Evolutionary conservation across 2,797 vertebrate genomes (phyloP), one percentile per base, ranked within the genome.

Genomic region (Rhinophrynus dorsalis): DNA sequence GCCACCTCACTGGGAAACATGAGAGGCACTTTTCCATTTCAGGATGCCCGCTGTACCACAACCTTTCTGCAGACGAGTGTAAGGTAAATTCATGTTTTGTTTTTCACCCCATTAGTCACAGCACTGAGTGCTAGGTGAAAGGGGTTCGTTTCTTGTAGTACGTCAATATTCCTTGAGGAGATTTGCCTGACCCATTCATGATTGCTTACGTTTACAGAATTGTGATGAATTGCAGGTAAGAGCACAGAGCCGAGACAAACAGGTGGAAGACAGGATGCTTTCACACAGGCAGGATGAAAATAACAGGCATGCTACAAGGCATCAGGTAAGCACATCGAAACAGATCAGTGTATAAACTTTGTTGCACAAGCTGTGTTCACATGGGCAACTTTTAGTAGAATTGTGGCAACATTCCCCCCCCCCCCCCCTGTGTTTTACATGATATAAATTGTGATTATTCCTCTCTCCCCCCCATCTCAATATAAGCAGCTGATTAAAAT

Each of bases 11-110:
- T 8, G 96, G 97, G 66, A 99, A 98, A 76, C 97, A 98, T 0
- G 97, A 99, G 80, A 90, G 97, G 37, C 97, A 99, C 77, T 99
- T 99, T 85, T 96, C 96, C 68, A 97, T 99, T 73, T 99, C 97
- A 10, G 95, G 97, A 1, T 99, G 97, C 58, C 97, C 97, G 0
- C 92, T 99, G 0, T 99, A 99, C 80, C 97, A 99, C 83, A 99
- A 99, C 75, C 93, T 99, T 1, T 99, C 97, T 35, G 97, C 96
- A 27, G 97, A 98, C 5, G 95, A 99, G 68, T 99, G 97, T 90
- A 99, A 99, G 89, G 97, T 98, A 80, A 79, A 1, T 6, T 2
- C 32, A 13, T 18, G 2, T 13, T 33, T 54, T 64, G 11, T 45
- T 33, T 20, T 35, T 8, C 57, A 54, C 48, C 67, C 67, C 67